Percentiles rank a stretch among this genome's conserved stretches.
Conservation (phyloP, 2,888 invertebrate species). For the Hyposoter dolosus region DNA sequence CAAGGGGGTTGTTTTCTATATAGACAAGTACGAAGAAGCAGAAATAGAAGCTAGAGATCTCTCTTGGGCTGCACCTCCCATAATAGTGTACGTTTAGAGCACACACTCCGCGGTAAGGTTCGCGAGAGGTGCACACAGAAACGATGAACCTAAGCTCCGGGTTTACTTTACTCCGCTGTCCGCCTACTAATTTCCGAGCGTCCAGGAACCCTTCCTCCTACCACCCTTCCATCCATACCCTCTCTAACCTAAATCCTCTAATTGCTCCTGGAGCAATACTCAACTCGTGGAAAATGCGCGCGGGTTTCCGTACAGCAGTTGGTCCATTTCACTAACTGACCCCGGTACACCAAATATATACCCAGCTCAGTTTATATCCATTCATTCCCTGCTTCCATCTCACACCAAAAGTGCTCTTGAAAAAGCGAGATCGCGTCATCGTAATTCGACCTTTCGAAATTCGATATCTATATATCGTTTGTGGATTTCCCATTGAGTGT, state of each 20-base stretch:
- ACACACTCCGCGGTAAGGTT: conserved; percentile 17
- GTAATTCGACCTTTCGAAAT: conserved; percentile 54
- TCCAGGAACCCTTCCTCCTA: conserved; percentile 49
- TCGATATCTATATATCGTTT: conserved; percentile 32
- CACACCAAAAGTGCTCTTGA: conserved; percentile 11
- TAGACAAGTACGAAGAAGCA: conserved; percentile 45
- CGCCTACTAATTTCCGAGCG: conserved; percentile 72
- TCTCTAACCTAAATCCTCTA: conserved; percentile 69
- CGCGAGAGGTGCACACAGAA: conserved; percentile 8
- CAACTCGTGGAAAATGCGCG: conserved; percentile 50
- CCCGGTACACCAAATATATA: conserved; percentile 16
- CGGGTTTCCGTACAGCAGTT: conserved; percentile 21
- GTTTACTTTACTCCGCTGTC: conserved; percentile 68
- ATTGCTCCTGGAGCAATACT: conserved; percentile 70
- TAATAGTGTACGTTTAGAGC: not conserved
- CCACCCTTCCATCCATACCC: not conserved
- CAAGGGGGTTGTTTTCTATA: not conserved
- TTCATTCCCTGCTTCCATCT: conserved; percentile 14
- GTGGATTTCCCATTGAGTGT: conserved; percentile 17
- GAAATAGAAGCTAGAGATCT: conserved; percentile 49
- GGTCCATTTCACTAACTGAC: conserved; percentile 52
- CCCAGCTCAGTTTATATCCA: conserved; percentile 26
- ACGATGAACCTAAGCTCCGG: conserved; percentile 49
- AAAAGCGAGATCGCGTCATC: conserved; percentile 22
- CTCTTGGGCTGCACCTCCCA: conserved; percentile 10